These are phyloP conservation scores for Holotrichia oblita DNA, from an alignment of 1,140 invertebrate species.

Conservation along the genomic window DNA sequence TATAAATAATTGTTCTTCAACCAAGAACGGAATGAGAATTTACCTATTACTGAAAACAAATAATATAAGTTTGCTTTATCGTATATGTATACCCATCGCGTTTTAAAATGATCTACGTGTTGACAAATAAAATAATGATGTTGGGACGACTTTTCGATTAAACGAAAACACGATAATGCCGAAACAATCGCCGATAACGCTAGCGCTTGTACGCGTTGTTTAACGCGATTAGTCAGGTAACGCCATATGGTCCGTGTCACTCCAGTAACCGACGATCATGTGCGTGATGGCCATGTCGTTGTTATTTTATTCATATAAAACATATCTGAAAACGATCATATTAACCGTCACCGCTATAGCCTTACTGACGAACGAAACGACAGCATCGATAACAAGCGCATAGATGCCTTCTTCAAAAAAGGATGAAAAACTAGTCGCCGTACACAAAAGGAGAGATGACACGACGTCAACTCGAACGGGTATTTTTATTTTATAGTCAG, in stretches of 20 bases:
- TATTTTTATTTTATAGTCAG: slow-evolving; percentile 14
- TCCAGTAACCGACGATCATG: slow-evolving; percentile 13
- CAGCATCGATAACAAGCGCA: not conserved
- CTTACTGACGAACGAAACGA: not conserved
- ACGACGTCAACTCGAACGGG: slow-evolving; percentile 4
- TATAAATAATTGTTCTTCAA: too few species aligned
- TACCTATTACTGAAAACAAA: not conserved
- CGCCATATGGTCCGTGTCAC: slow-evolving; percentile 16
- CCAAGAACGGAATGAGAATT: too few species aligned
- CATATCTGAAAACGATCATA: slow-evolving; percentile 13
- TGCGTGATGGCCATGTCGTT: not conserved
- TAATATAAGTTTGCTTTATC: not conserved
- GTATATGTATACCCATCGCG: not conserved
- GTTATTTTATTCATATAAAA: slow-evolving; percentile 18
- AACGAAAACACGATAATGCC: slow-evolving; percentile 25
- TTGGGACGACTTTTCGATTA: slow-evolving; percentile 16
- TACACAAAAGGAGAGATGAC: slow-evolving; percentile 25
- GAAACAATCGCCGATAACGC: slow-evolving; percentile 18
- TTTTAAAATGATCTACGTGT: not conserved
- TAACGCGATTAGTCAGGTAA: slow-evolving; percentile 35
- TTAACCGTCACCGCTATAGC: slow-evolving; percentile 6
- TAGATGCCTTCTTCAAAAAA: slow-evolving; percentile 18
- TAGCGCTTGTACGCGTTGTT: slow-evolving; percentile 30
- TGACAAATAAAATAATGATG: slow-evolving; percentile 34
- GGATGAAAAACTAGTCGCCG: slow-evolving; percentile 27